Percentiles rank a stretch among this genome's conserved stretches.
phyloP scores from a whole-genome alignment of 1,140 invertebrate species.

The Oscheius sp. region DNA sequence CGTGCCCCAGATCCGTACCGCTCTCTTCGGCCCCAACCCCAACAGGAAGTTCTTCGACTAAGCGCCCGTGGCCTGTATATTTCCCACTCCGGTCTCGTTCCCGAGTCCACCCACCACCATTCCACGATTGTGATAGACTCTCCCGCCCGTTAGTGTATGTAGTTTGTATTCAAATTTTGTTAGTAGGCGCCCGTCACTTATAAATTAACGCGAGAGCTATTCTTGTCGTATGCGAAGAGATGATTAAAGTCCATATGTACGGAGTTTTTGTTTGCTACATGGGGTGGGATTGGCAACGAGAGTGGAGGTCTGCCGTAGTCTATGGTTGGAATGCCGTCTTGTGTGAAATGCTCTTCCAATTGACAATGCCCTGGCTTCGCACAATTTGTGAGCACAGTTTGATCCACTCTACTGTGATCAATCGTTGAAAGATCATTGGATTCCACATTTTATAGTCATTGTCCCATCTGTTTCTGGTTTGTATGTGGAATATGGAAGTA shows the following conservation, averaged over 20 bases:
- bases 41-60: slow-evolving; percentile 97
- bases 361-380: too few species aligned
- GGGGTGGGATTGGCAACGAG: too few species aligned
- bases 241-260: neutral
- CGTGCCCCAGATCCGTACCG: slow-evolving; percentile 85
- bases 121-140: slow-evolving; percentile 1
- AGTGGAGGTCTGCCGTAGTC: too few species aligned
- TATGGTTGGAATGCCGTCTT: too few species aligned
- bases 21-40: slow-evolving; percentile 86
- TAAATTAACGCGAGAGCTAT: neutral
- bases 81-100: neutral
- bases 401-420: too few species aligned
- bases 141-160: neutral
- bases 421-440: too few species aligned
- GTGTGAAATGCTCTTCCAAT: too few species aligned
- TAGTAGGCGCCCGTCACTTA: neutral
- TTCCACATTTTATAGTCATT: too few species aligned
- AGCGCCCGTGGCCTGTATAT: neutral
- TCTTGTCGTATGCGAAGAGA: neutral
- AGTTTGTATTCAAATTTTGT: neutral
- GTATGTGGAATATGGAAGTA: too few species aligned
- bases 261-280: neutral
- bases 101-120: neutral
- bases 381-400: too few species aligned
- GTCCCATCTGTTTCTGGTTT: too few species aligned